Evolutionary conservation across 2,113 vertebrate species (phyloP), one percentile per base, ranked within the genome.

Genomic region (Hypomesus transpacificus): DNA sequence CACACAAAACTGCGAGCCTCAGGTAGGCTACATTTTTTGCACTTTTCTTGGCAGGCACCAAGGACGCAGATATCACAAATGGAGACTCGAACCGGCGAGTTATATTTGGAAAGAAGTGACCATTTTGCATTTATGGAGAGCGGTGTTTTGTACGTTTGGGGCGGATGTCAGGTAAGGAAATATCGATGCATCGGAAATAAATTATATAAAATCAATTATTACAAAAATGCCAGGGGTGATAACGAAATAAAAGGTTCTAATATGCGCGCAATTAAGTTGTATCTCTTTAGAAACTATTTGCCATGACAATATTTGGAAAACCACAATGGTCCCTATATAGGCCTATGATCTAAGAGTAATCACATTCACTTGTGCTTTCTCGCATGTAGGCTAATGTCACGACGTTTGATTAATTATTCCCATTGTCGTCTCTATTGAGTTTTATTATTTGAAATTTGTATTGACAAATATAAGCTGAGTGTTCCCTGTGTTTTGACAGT

Each of bases 141-240:
- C 68, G 89, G 90, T 84, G 87, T 82, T 56, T 93, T 98, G 77
- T 94, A 93, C 18, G 94, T 95, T 57, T 97, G 95, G 96, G 96
- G 96, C 64, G 96, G 96, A 60, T 95, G 94, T 80, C 93, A 94
- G 95, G 96, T 98, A 90, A 94, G 92, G 3, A 7, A 31, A 52
- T 17, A 21, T 31, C 18, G 26, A 26, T 52, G n/a, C 18, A 57
- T n/a, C 51, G 54, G 0, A 7, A 7, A 66, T 3, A 1, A 54
- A 66, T 14, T 24, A 9, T 1, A 20, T 21, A 1, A 21, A 7
- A 9, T 21, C 57, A 8, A 3, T 24, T 59, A 24, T 21, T 9
- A 59, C 11, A 21, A 46, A 46, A 46, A 46, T 5, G 9, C 39
- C 2, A 9, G 39, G 39, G 39, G 9, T 1, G 2, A 34, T 6